phyloP scores from a whole-genome alignment of 2,888 invertebrate genomes.

The Seira musarum region DNA sequence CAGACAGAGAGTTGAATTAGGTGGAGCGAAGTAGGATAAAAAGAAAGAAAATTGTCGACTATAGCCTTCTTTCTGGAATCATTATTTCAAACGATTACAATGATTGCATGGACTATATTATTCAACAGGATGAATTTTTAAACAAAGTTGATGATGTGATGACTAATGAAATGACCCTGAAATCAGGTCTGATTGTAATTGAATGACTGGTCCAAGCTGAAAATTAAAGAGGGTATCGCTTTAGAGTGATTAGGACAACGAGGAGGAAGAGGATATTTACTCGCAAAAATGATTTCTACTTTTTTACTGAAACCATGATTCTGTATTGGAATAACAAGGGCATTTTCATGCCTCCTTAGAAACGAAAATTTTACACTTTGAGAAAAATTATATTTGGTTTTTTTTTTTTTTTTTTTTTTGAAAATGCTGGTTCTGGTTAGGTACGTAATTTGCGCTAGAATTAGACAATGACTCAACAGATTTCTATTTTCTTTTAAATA shows the following conservation, averaged over 20 bases:
- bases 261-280: too few relatives aligned
- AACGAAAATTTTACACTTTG: too few relatives aligned
- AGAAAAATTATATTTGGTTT: too few relatives aligned
- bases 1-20: constrained; percentile 31
- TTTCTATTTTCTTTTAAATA: background rate
- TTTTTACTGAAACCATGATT: too few relatives aligned
- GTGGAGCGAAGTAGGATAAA: background rate
- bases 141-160: background rate
- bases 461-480: background rate
- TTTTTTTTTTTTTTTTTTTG: too few relatives aligned
- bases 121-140: background rate
- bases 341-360: too few relatives aligned
- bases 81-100: background rate
- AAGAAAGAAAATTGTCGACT: background rate
- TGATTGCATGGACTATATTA: background rate
- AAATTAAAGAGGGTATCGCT: too few relatives aligned
- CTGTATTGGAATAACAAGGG: too few relatives aligned
- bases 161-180: constrained; percentile 3
- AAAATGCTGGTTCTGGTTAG: too few relatives aligned
- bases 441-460: background rate
- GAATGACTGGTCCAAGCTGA: too few relatives aligned
- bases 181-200: background rate
- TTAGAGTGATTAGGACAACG: too few relatives aligned
- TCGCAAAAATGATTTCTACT: too few relatives aligned
- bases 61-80: background rate